These are phyloP conservation scores for Symphodus melops DNA, from an alignment of 2,113 vertebrate genomes.

Conservation along the genomic window DNA sequence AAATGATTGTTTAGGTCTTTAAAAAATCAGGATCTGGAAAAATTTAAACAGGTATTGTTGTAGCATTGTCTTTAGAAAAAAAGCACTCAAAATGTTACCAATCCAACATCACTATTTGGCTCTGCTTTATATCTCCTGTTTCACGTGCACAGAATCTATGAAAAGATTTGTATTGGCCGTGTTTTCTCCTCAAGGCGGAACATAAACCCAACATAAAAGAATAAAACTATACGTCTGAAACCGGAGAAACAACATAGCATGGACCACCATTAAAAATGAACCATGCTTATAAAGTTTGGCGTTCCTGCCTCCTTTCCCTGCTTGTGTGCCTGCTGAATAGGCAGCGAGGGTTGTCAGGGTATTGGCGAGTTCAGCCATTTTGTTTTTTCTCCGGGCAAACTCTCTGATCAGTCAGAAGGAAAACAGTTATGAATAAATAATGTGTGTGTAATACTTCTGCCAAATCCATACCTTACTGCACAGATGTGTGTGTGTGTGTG, in stretches of 20 bases:
- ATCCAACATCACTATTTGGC: slow-evolving; percentile 6
- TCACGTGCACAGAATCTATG: slow-evolving; percentile 7
- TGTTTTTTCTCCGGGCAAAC: slow-evolving; percentile 68
- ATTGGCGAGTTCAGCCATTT: slow-evolving; percentile 79
- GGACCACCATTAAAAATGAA: slow-evolving; percentile 41
- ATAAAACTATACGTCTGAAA: slow-evolving; percentile 40
- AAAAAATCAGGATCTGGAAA: too few species aligned
- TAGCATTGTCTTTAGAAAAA: background rate
- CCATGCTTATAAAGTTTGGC: slow-evolving; percentile 52
- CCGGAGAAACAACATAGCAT: slow-evolving; percentile 22
- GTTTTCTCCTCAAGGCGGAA: slow-evolving; percentile 57
- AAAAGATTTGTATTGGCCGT: background rate
- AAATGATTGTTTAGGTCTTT: too few species aligned
- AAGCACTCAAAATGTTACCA: background rate
- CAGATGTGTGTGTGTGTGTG: slow-evolving; percentile 19
- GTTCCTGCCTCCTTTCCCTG: slow-evolving; percentile 19
- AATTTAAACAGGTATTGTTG: background rate
- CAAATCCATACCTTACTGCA: slow-evolving; percentile 65
- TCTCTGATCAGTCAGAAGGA: slow-evolving; percentile 78
- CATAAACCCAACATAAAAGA: slow-evolving; percentile 61
- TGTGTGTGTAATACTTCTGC: slow-evolving; percentile 49
- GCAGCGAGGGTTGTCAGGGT: slow-evolving; percentile 51
- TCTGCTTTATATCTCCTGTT: slow-evolving; percentile 11
- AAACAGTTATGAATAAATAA: slow-evolving; percentile 79
- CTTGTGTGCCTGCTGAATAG: slow-evolving; percentile 58